Percentiles rank a stretch among this genome's conserved stretches.
phyloP scores from a whole-genome alignment of 1,140 invertebrate genomes.

The Drosophila kurseongensis region DNA sequence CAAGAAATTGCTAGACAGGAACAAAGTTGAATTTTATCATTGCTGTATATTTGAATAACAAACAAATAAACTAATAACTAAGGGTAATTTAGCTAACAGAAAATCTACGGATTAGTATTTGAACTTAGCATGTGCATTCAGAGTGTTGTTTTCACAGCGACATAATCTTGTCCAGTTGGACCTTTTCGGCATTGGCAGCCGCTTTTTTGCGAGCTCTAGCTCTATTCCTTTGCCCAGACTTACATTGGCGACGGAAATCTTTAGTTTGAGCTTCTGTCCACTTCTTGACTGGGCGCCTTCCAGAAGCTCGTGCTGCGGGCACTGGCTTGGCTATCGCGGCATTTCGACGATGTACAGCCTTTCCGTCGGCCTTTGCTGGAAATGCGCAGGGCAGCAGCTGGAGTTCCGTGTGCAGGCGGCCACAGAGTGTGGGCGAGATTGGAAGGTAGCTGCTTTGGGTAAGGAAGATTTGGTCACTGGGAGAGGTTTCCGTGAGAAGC shows the following conservation, averaged over 20 bases:
- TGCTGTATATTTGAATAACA: background rate
- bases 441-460: slow-evolving; percentile 56
- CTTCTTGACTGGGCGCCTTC: background rate
- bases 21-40: background rate
- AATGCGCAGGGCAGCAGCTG: slow-evolving; percentile 66
- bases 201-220: slow-evolving; percentile 15
- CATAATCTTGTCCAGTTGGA: slow-evolving; percentile 55
- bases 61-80: too few relatives aligned
- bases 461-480: slow-evolving; percentile 54
- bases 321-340: background rate
- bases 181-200: background rate
- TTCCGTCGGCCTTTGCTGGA: slow-evolving; percentile 19
- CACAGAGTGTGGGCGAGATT: slow-evolving; percentile 53
- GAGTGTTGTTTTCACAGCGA: slow-evolving; percentile 19
- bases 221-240: background rate
- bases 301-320: background rate
- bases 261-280: background rate
- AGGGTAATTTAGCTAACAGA: background rate
- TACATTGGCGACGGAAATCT: background rate
- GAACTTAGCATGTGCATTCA: background rate
- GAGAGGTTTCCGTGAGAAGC: slow-evolving; percentile 27
- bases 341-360: background rate
- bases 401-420: slow-evolving; percentile 52
- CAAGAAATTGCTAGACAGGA: background rate
- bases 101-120: background rate